Base-by-base conservation (phyloP, 1,140 invertebrate species). In the Ctenoplectra terminalis region DNA sequence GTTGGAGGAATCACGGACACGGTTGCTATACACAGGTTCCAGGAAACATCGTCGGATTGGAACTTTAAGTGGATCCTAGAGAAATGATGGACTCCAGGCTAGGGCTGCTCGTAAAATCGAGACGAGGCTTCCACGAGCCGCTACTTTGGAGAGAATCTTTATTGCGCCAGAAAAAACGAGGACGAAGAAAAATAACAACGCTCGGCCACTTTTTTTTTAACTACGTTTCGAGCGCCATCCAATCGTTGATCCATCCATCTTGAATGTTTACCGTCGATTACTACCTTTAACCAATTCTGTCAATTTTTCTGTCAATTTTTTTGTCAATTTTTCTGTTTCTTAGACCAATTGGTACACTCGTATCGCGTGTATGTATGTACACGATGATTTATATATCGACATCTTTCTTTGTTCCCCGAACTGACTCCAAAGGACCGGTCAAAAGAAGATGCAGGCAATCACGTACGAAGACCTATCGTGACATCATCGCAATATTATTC, bases 401-500 rank as follows among this genome's bases (percentile, higher is more conserved):
- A 5, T 46, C 9, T 29, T 40, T 43, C 26, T 31, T 73, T n/a
- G n/a, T 48, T 66, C 20, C 5, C 29, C 17, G 71, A 8, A 26
- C 23, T 29, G 13, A 29, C n/a, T 29, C 2, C 20, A 17, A n/a
- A 58, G n/a, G 23, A 63, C 50, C 61, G 3, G n/a, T 29, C n/a
- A 29, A 67, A 72, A 70, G 23, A 20, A 67, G 43, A 80, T 67
- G 8, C 50, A 17, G 15, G 43, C 67, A 34, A 70, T 73, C 81
- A 73, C 81, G 81, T 80, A 70, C 50, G 31, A 66, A 43, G 67
- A 72, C 34, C 60, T 83, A 83, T 79, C 81, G 48, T 73, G 76
- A 73, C 50, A 72, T 73, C 60, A 80, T 83, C 76, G 52, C 69
- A 1, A 83, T 79, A 83, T 83, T 66, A 80, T 83, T 83, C 81